Base-by-base conservation (phyloP, 2,113 vertebrate species). In the Carassius auratus region DNA sequence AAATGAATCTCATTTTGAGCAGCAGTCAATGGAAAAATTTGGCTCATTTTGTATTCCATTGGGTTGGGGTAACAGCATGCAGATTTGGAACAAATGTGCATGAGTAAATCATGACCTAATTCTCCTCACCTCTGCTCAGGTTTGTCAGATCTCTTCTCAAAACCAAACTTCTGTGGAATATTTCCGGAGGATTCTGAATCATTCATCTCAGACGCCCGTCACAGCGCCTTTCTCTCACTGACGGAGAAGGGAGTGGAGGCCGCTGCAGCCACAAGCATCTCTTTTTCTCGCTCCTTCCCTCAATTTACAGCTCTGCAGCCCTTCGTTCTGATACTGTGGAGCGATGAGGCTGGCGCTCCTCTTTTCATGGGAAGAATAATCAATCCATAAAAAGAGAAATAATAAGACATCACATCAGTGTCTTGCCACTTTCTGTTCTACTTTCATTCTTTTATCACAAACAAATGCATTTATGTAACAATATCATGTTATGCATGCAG, bases 291-390 rank as follows among this genome's bases (percentile, higher is more conserved):
- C 81, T 85, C 92, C 42, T 91, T 79, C 81, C 36, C 23, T 36
- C 33, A 73, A 9, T 95, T 95, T 91, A 66, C 81, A 0, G 94
- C 90, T 76, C 48, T 94, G 84, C 91, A 89, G 52, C 93, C 94
- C 36, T 95, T 95, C 88, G 4, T 94, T 84, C n/a, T 95, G 85
- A 85, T 95, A 61, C 85, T 95, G 87, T 94, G 93, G 94, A 94
- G 88, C 15, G 92, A 95, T 61, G 68, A 78, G 59, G 87, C 89
- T 10, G 83, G 88, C 0, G 85, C 87, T 77, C 93, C 93, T 0
- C 91, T 95, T 74, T 95, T 94, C 76, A 78, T 95, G 23, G 94
- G 93, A 62, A 91, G 92, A 86, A 86, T 94, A 26, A 88, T 87
- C 0, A 81, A 93, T 5, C 93, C 93, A 21, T 1, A 26, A 69